phyloP scores from a whole-genome alignment of 2,888 invertebrate species.

The Cinara cedri region DNA sequence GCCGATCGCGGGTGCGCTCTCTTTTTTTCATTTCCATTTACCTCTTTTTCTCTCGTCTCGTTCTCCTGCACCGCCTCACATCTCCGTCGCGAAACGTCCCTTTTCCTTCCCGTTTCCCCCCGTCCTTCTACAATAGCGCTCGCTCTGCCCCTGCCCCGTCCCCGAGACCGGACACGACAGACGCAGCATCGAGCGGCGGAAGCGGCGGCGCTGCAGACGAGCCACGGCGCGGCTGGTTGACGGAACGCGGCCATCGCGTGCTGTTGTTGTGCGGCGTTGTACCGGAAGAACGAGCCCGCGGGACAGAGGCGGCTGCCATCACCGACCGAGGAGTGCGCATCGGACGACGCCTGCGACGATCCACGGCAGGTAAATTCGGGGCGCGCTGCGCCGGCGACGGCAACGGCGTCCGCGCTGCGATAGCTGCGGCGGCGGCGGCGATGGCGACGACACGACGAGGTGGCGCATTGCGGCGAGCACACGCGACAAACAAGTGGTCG shows the following conservation, averaged over 20 bases:
- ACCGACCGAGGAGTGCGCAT: too few relatives aligned
- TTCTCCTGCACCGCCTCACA: not conserved
- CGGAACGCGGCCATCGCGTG: not conserved
- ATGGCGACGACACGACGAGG: not conserved
- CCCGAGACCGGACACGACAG: too few relatives aligned
- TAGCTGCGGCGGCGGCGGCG: not conserved
- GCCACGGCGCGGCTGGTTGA: not conserved
- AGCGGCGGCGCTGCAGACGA: too few relatives aligned
- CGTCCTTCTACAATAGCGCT: not conserved
- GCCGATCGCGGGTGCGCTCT: conserved; percentile 49
- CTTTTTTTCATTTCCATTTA: conserved; percentile 36
- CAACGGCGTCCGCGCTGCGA: not conserved
- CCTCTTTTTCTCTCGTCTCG: conserved; percentile 4
- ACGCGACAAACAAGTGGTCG: conserved; percentile 54
- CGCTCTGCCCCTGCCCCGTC: not conserved
- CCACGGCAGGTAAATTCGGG: too few relatives aligned
- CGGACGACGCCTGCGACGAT: not conserved
- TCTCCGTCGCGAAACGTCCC: not conserved
- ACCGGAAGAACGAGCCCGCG: too few relatives aligned
- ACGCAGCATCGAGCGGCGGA: not conserved
- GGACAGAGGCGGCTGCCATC: not conserved
- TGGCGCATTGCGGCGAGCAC: conserved; percentile 47
- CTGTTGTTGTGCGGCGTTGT: not conserved
- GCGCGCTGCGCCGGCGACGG: not conserved
- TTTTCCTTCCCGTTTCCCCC: not conserved